Evolutionary conservation across 2,113 vertebrate genomes (phyloP), one percentile per base, ranked within the genome.

Genomic region (Spheniscus mendiculus): DNA sequence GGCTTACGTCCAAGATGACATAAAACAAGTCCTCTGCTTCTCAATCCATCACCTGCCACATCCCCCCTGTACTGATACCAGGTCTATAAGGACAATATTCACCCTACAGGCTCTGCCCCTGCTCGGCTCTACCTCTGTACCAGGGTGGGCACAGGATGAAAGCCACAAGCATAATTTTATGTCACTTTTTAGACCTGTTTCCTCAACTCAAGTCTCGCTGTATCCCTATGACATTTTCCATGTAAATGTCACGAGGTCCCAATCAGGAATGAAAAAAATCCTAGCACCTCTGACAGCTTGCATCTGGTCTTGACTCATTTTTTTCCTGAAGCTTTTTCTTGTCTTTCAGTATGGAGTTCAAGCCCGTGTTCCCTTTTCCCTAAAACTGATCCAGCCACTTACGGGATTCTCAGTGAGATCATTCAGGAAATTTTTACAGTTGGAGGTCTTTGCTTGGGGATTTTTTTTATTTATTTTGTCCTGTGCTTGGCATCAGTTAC

Each of bases 401-500:
- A 97, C 82, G 74, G 92, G 95, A 97, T 90, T 95, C 82, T 65
- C 73, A 79, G 70, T 95, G 92, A 96, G 74, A 87, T 83, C 83
- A 96, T 40, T 81, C 47, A 87, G 58, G 69, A 95, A 87, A 79
- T 85, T 90, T 94, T 91, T 94, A 87, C 95, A 96, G 42, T 83
- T 84, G 90, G 92, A 97, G 87, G 69, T 67, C 88, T 87, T 91
- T 79, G 73, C 66, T 92, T 67, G 63, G 88, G 91, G 87, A 88
- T 21, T 76, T 71, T 87, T 70, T 47, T 89, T 90, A 80, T 93
- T 93, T 92, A 93, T 93, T 90, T 93, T 88, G 90, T 96, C 87
- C 88, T 95, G 49, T 72, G 89, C 85, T 97, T 98, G 94, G 97
- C 92, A 97, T 94, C 83, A 87, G 70, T 87, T 91, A 89, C 88